These are phyloP conservation scores for Halichoeres trimaculatus DNA, from an alignment of 2,113 vertebrate genomes.

Conservation along the genomic window DNA sequence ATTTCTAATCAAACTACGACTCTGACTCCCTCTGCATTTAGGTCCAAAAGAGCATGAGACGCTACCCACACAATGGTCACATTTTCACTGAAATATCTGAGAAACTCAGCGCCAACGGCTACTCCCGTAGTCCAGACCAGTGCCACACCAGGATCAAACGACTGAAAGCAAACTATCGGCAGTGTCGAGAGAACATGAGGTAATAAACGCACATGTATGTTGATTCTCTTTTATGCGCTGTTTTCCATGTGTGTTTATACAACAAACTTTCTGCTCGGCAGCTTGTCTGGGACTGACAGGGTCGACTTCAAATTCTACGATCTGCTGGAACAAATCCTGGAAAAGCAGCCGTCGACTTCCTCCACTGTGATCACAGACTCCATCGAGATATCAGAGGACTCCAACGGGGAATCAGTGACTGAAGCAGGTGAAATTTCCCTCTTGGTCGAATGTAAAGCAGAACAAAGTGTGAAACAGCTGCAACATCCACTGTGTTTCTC, in stretches of 20 bases:
- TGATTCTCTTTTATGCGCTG: background rate
- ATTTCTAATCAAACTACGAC: background rate
- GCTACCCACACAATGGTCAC: constrained; percentile 77
- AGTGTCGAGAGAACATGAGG: constrained; percentile 78
- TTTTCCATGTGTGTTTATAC: background rate
- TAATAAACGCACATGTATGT: background rate
- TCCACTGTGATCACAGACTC: constrained; percentile 45
- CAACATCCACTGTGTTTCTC: background rate
- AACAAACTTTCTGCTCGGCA: background rate
- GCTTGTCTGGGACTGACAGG: constrained; percentile 65
- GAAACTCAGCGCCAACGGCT: constrained; percentile 71
- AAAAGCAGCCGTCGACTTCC: constrained; percentile 73
- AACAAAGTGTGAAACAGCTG: too few relatives aligned
- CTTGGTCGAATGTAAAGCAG: too few relatives aligned
- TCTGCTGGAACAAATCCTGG: constrained; percentile 79
- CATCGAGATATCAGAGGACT: constrained; percentile 78
- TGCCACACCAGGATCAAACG: constrained; percentile 82
- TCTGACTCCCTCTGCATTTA: constrained; percentile 2
- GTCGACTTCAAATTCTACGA: constrained; percentile 81
- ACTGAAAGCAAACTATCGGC: constrained; percentile 77
- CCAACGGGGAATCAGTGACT: constrained; percentile 51
- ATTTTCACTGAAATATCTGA: constrained; percentile 78
- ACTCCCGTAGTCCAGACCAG: constrained; percentile 73
- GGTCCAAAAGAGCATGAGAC: constrained; percentile 73
- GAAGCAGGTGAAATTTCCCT: constrained; percentile 58